Conservation (phyloP, 2,797 vertebrate species). For the Poecilia wingei region DNA sequence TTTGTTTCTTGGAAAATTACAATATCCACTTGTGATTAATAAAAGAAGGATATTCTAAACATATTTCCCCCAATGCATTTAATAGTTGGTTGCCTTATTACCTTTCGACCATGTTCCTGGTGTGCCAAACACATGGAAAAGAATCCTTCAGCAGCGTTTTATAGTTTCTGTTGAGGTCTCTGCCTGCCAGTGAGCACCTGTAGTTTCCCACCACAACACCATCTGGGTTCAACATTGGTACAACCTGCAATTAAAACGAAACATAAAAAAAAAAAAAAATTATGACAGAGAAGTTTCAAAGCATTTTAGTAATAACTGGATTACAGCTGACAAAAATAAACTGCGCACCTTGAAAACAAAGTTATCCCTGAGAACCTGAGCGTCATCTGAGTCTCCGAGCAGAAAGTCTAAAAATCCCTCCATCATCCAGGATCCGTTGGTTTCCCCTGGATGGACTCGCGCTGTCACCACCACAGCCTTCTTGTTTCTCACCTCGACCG, state of each 20-base stretch:
- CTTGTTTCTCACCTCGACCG: conserved; percentile 69
- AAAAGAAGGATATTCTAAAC: background rate
- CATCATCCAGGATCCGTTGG: conserved; percentile 93
- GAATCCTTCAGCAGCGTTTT: conserved; percentile 78
- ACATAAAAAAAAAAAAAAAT: background rate
- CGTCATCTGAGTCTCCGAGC: conserved; percentile 85
- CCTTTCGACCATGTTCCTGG: conserved; percentile 90
- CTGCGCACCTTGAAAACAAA: conserved; percentile 90
- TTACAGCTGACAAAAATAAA: background rate
- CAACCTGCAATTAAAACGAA: conserved; percentile 69
- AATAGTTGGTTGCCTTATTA: conserved; percentile 46
- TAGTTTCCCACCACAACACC: conserved; percentile 95
- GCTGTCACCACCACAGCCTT: conserved; percentile 89
- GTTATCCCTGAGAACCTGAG: conserved; percentile 85
- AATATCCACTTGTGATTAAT: background rate
- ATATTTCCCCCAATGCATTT: background rate
- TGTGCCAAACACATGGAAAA: conserved; percentile 90
- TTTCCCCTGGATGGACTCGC: conserved; percentile 91
- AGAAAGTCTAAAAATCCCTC: conserved; percentile 91
- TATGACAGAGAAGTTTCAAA: background rate
- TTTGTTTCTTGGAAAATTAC: background rate
- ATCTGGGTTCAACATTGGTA: conserved; percentile 95
- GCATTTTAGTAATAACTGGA: background rate
- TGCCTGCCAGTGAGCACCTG: conserved; percentile 90
- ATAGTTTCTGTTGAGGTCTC: conserved; percentile 92